Conservation (phyloP, 1,140 invertebrate genomes). For the Lethocerus indicus region DNA sequence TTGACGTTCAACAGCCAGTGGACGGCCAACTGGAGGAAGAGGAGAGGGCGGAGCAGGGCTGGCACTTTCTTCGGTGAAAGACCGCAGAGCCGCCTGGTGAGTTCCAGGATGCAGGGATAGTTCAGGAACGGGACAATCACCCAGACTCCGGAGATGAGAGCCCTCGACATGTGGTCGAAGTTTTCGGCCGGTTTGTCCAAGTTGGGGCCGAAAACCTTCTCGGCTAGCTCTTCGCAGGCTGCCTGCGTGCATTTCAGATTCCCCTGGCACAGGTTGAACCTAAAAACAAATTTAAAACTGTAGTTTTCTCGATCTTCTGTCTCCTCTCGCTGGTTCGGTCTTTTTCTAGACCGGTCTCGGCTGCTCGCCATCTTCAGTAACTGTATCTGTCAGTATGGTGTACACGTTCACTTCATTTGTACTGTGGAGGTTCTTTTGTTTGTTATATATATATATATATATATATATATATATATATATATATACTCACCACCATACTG, state of each 20-base stretch:
- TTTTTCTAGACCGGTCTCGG: too few species aligned
- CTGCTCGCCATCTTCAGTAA: not conserved
- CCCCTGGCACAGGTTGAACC: conserved; percentile 36
- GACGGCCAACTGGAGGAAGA: conserved; percentile 26
- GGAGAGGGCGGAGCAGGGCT: conserved; percentile 24
- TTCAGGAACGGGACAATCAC: conserved; percentile 26
- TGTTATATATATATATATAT: not conserved
- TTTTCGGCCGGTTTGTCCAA: conserved; percentile 28
- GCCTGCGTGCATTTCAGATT: conserved; percentile 26
- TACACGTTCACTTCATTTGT: not conserved
- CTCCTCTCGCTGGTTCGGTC: too few species aligned
- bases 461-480: not conserved
- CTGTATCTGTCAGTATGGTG: not conserved
- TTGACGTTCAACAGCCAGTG: conserved; percentile 24
- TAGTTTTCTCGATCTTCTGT: not conserved
- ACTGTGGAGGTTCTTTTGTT: not conserved
- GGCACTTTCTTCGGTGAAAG: not conserved
- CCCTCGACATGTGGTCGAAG: conserved; percentile 28
- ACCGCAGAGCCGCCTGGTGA: conserved; percentile 21
- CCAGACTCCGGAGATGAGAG: conserved; percentile 29
- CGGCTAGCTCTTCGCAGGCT: conserved; percentile 24
- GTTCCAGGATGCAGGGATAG: conserved; percentile 24
- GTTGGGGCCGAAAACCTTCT: conserved; percentile 25
- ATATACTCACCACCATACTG: too few species aligned
- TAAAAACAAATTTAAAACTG: conserved; percentile 18